Percentiles rank a stretch among this genome's conserved stretches.
phyloP scores from a whole-genome alignment of 2,888 invertebrate genomes.

The Sclerodermus sp. region DNA sequence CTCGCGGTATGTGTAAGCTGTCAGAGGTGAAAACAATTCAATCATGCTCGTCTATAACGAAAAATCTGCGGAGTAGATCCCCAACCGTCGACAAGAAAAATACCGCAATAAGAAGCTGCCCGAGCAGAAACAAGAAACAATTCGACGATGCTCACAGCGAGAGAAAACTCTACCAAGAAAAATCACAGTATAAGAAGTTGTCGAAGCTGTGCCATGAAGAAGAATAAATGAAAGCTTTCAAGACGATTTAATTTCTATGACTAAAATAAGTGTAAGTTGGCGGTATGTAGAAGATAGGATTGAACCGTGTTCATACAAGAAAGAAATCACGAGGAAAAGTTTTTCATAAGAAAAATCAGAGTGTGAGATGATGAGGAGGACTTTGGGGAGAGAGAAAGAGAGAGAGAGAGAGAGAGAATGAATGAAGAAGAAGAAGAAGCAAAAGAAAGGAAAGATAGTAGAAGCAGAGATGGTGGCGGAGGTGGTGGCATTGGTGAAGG shows the following conservation, averaged over 20 bases:
- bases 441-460: background rate
- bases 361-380: conserved; percentile 9
- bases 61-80: too few species aligned
- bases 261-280: too few species aligned
- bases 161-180: too few species aligned
- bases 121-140: too few species aligned
- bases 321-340: background rate
- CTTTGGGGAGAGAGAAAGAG: conserved; percentile 10
- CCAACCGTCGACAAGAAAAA: too few species aligned
- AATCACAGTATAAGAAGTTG: too few species aligned
- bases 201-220: too few species aligned
- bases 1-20: background rate
- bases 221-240: background rate
- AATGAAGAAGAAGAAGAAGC: conserved; percentile 6
- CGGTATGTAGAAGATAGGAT: too few species aligned
- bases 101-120: too few species aligned
- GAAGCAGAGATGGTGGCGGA: conserved; percentile 4
- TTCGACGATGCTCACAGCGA: too few species aligned
- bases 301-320: background rate
- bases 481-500: conserved; percentile 19
- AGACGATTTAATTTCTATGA: too few species aligned
- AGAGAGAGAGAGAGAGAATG: background rate
- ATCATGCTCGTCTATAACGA: conserved; percentile 15
- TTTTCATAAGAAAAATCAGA: conserved; percentile 8
- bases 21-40: conserved; percentile 29